Conservation (phyloP, 2,888 invertebrate genomes). For the Leptinotarsa tumamoca region DNA sequence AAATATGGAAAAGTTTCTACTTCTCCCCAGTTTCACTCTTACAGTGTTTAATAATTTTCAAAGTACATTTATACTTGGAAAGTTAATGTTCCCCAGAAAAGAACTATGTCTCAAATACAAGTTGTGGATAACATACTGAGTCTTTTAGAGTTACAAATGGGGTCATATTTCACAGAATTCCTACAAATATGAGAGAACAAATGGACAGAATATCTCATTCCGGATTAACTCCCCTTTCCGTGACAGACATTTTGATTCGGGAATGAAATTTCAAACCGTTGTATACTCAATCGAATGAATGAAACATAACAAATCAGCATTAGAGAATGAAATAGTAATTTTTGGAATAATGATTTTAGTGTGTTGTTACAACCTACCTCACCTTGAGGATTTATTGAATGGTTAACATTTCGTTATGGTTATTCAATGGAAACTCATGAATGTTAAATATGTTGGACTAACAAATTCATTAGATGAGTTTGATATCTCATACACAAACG, state of each 20-base stretch:
- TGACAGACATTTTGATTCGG: background rate
- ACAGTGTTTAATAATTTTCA: background rate
- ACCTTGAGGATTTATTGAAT: too few relatives aligned
- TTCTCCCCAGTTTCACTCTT: background rate
- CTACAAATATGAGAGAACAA: constrained; percentile 9
- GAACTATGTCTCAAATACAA: background rate
- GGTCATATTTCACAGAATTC: constrained; percentile 1
- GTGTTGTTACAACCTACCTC: too few relatives aligned
- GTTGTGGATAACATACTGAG: constrained; percentile 15
- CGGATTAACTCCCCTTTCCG: background rate
- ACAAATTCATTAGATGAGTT: too few relatives aligned
- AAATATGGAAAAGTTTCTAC: background rate
- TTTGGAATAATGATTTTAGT: too few relatives aligned
- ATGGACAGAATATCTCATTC: background rate
- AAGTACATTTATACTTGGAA: background rate
- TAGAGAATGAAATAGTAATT: too few relatives aligned
- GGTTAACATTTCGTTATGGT: too few relatives aligned
- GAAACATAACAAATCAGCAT: background rate
- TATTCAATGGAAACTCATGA: too few relatives aligned
- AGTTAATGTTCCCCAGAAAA: background rate
- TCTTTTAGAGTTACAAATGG: constrained; percentile 9
- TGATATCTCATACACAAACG: too few relatives aligned
- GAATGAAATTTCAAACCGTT: background rate
- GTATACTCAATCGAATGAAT: background rate
- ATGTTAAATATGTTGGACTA: too few relatives aligned